phyloP scores from a whole-genome alignment of 2,113 vertebrate genomes.

The Nothocercus nigrocapillus region DNA sequence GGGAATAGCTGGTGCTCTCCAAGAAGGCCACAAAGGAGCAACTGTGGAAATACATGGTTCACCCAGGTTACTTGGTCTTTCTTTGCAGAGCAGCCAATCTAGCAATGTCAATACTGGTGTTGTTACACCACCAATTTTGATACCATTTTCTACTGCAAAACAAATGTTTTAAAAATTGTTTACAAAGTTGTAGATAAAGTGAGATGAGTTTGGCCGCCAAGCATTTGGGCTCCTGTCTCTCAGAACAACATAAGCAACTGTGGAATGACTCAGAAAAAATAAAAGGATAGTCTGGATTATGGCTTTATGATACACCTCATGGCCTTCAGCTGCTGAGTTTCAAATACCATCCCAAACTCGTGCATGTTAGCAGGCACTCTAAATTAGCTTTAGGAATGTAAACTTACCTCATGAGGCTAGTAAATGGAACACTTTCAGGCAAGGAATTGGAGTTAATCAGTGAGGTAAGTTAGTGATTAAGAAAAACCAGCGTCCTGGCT shows the following conservation, averaged over 20 bases:
- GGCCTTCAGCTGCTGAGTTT: not conserved
- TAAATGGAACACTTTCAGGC: not conserved
- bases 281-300: not conserved
- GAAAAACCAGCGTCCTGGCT: not conserved
- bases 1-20: not conserved
- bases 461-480: not conserved
- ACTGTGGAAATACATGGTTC: not conserved
- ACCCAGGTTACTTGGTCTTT: not conserved
- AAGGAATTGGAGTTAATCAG: not conserved
- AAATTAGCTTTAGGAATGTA: not conserved
- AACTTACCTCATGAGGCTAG: not conserved
- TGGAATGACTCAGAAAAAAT: fast-evolving
- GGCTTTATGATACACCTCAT: not conserved
- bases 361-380: not conserved
- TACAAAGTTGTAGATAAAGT: conserved; percentile 29
- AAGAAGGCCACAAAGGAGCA: not conserved
- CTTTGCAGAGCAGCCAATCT: conserved; percentile 17
- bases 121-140: not conserved
- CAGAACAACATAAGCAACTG: not conserved
- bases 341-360: not conserved
- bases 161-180: conserved; percentile 6
- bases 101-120: not conserved
- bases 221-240: not conserved
- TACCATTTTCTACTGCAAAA: conserved; percentile 41
- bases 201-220: not conserved